These are phyloP conservation scores for Scortum barcoo DNA, from an alignment of 2,113 vertebrate genomes.

Conservation along the genomic window DNA sequence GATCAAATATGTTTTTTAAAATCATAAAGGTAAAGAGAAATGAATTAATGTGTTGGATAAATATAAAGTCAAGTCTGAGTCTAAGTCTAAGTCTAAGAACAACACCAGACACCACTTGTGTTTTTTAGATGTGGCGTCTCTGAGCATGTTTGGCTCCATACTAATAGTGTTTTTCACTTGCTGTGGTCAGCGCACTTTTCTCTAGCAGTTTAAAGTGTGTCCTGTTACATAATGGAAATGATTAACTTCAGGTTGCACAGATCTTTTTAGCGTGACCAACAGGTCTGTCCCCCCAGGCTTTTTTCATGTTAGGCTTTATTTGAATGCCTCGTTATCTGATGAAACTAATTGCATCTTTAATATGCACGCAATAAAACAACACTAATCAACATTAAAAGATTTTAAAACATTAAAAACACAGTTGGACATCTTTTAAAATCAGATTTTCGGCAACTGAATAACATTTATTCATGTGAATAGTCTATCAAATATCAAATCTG, in stretches of 20 bases:
- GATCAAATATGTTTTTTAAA: not conserved
- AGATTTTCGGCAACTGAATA: not conserved
- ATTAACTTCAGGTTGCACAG: not conserved
- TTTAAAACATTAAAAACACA: too few species aligned
- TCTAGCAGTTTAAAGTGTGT: not conserved
- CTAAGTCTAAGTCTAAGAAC: too few species aligned
- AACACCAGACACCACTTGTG: not conserved
- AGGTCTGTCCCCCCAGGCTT: not conserved
- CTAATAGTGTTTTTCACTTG: not conserved
- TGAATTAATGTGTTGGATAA: not conserved
- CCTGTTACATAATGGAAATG: not conserved
- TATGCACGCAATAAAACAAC: not conserved
- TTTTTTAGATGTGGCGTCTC: not conserved
- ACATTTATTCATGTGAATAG: not conserved
- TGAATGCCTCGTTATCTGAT: not conserved
- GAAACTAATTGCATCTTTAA: not conserved
- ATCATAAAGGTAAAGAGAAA: too few species aligned
- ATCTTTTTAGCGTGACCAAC: not conserved
- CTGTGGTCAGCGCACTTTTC: not conserved
- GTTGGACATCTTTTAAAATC: too few species aligned
- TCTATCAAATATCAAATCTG: not conserved
- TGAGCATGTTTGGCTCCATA: not conserved
- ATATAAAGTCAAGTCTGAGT: too few species aligned
- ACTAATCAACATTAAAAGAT: too few species aligned
- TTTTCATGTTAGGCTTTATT: not conserved